phyloP scores from a whole-genome alignment of 2,888 invertebrate genomes.

The Aporophyla lueneburgensis region DNA sequence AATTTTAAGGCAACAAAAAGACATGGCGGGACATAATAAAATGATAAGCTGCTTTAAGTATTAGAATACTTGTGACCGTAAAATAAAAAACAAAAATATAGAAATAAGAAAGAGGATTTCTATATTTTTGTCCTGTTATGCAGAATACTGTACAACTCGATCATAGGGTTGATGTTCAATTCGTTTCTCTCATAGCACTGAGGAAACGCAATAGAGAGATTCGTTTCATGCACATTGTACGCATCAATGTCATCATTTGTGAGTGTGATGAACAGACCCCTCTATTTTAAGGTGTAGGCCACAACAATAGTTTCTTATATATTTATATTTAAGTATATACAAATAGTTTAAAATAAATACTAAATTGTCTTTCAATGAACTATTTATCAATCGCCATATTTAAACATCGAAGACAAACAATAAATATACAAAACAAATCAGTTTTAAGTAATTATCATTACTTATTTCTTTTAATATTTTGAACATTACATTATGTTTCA shows the following conservation, averaged over 20 bases:
- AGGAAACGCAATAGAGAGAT: slow-evolving; percentile 54
- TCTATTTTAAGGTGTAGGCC: slow-evolving; percentile 64
- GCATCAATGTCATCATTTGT: slow-evolving; percentile 15
- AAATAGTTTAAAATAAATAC: slow-evolving; percentile 68
- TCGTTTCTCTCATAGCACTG: slow-evolving; percentile 34
- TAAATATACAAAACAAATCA: slow-evolving; percentile 67
- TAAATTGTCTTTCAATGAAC: slow-evolving; percentile 70
- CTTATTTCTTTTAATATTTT: slow-evolving; percentile 64
- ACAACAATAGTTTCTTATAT: slow-evolving; percentile 63
- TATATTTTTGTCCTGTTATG: slow-evolving; percentile 58
- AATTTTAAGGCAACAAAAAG: slow-evolving; percentile 78
- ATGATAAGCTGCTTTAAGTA: slow-evolving; percentile 64
- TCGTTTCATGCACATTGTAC: slow-evolving; percentile 45
- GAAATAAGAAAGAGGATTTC: slow-evolving; percentile 57
- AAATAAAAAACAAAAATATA: slow-evolving; percentile 62
- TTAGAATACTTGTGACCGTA: slow-evolving; percentile 66
- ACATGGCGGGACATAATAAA: slow-evolving; percentile 73
- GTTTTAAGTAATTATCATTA: slow-evolving; percentile 63
- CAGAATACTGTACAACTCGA: slow-evolving; percentile 65
- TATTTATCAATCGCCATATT: slow-evolving; percentile 66
- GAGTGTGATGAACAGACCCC: slow-evolving; percentile 50
- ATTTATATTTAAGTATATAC: slow-evolving; percentile 66
- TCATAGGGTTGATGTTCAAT: slow-evolving; percentile 49
- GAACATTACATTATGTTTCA: slow-evolving; percentile 69
- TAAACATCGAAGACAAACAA: slow-evolving; percentile 67